phyloP scores from a whole-genome alignment of 2,797 vertebrate species.

The Tenualosa ilisha region DNA sequence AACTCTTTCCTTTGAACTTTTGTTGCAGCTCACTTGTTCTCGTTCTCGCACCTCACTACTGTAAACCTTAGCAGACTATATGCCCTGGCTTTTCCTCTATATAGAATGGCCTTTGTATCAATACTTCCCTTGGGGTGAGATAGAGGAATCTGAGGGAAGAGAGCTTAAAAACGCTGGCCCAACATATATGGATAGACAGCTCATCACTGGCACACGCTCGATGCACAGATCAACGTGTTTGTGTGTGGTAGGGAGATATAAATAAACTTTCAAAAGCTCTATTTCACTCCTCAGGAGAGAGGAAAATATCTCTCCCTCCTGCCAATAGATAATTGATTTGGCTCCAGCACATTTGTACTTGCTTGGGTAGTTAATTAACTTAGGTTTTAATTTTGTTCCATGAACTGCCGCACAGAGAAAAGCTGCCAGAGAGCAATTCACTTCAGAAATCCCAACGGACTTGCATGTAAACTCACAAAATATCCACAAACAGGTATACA shows the following conservation, averaged over 20 bases:
- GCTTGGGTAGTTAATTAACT: conserved; percentile 73
- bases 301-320: conserved; percentile 54
- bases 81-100: background rate
- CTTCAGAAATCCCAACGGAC: background rate
- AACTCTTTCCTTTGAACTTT: background rate
- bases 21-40: background rate
- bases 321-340: conserved; percentile 76
- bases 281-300: conserved; percentile 43
- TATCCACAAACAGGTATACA: background rate
- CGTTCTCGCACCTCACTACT: background rate
- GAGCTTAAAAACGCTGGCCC: background rate
- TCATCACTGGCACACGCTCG: conserved; percentile 18
- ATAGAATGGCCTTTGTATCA: background rate
- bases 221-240: conserved; percentile 28
- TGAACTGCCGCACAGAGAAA: conserved; percentile 32
- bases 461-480: background rate
- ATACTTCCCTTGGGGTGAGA: background rate
- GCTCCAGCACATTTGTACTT: conserved; percentile 67
- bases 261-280: conserved; percentile 36
- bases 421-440: background rate
- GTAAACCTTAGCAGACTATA: background rate
- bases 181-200: background rate
- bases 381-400: conserved; percentile 68
- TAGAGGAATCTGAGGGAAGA: background rate
- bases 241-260: conserved; percentile 22